phyloP scores from a whole-genome alignment of 2,113 vertebrate species.

The Aramus guarauna region DNA sequence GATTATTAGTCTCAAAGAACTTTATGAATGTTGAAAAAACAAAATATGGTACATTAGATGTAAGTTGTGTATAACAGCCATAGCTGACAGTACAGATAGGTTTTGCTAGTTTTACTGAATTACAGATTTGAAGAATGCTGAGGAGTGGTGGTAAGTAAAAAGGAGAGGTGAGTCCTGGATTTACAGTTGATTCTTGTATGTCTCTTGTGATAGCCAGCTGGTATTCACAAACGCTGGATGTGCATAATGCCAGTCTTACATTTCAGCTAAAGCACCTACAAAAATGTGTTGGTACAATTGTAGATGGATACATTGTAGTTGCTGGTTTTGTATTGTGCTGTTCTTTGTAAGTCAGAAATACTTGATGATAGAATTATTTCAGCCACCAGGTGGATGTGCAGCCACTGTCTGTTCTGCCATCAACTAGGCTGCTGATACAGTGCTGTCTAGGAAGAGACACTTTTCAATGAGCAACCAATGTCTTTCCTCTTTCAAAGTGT shows the following conservation, averaged over 20 bases:
- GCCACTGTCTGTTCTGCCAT: not conserved
- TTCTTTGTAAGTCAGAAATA: not conserved
- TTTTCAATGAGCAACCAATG: not conserved
- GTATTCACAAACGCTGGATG: not conserved
- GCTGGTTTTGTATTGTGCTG: not conserved
- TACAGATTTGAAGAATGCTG: not conserved
- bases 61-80: not conserved
- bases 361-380: not conserved
- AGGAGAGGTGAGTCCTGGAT: not conserved
- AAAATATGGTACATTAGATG: not conserved
- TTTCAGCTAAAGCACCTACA: not conserved
- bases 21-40: not conserved
- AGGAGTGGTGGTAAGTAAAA: not conserved
- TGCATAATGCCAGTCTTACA: not conserved
- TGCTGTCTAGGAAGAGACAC: not conserved
- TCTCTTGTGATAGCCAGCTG: not conserved
- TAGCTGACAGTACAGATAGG: not conserved
- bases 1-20: not conserved
- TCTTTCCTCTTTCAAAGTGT: not conserved
- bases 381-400: not conserved
- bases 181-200: not conserved
- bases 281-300: not conserved
- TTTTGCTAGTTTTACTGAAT: not conserved
- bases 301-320: not conserved
- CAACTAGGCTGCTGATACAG: not conserved